phyloP scores from a whole-genome alignment of 2,113 vertebrate species.

The Bujurquina vittata region DNA sequence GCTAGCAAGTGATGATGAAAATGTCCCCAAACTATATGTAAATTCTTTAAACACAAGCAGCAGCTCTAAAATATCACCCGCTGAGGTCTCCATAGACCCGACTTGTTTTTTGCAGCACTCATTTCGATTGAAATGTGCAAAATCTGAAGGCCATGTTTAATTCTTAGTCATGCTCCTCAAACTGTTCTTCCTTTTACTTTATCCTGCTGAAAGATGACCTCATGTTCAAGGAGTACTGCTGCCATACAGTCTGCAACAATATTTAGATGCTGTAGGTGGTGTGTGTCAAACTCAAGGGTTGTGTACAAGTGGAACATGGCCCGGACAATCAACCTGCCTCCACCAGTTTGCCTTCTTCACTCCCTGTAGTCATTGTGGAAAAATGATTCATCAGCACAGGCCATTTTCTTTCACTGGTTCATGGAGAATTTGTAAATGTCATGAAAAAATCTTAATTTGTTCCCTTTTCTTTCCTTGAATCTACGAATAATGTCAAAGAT shows the following conservation, averaged over 20 bases:
- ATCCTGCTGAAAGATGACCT: too few relatives aligned
- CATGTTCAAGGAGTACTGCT: not conserved
- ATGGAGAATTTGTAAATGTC: not conserved
- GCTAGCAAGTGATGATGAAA: too few relatives aligned
- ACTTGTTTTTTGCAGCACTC: not conserved
- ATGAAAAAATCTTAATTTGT: too few relatives aligned
- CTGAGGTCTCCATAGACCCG: not conserved
- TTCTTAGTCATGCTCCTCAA: too few relatives aligned
- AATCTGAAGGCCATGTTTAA: not conserved
- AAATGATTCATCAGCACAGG: not conserved
- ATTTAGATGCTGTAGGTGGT: not conserved
- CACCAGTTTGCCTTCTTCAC: not conserved
- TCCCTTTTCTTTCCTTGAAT: too few relatives aligned
- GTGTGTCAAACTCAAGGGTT: not conserved
- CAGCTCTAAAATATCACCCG: not conserved
- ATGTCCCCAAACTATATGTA: too few relatives aligned
- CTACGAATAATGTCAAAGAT: too few relatives aligned
- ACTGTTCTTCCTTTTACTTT: too few relatives aligned
- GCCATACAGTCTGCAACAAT: not conserved
- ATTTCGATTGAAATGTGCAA: not conserved
- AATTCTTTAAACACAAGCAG: not conserved
- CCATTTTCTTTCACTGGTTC: not conserved
- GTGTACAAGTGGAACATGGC: not conserved
- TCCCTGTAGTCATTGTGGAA: fast-evolving
- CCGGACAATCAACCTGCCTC: not conserved